These are phyloP conservation scores for Eupelmus urozonus DNA, from an alignment of 2,888 invertebrate species.

Conservation along the genomic window DNA sequence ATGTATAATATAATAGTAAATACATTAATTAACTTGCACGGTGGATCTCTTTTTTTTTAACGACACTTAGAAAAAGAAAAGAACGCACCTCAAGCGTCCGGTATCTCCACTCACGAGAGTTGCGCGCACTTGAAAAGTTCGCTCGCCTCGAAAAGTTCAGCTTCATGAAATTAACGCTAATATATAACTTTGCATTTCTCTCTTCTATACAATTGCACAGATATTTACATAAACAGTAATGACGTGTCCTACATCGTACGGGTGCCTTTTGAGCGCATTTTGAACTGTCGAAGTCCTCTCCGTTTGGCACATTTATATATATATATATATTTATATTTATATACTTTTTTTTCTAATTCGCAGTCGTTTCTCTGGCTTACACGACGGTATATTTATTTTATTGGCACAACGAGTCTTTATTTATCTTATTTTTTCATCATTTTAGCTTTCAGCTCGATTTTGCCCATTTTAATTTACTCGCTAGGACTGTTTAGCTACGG, in stretches of 20 bases:
- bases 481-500: slow-evolving; percentile 40
- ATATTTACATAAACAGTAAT: slow-evolving; percentile 76
- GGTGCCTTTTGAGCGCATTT: slow-evolving; percentile 72
- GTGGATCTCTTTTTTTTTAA: slow-evolving; percentile 18
- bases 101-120: slow-evolving; percentile 2
- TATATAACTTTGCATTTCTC: slow-evolving; percentile 63
- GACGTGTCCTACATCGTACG: slow-evolving; percentile 68
- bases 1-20: slow-evolving; percentile 39
- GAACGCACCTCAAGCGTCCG: background rate
- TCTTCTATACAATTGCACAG: slow-evolving; percentile 76
- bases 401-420: slow-evolving; percentile 59
- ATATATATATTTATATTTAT: slow-evolving; percentile 35
- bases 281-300: slow-evolving; percentile 63
- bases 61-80: background rate
- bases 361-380: slow-evolving; percentile 56
- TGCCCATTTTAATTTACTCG: slow-evolving; percentile 38
- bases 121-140: slow-evolving; percentile 39
- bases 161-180: slow-evolving; percentile 49
- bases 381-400: slow-evolving; percentile 56
- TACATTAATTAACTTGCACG: slow-evolving; percentile 34
- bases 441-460: slow-evolving; percentile 43
- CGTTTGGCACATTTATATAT: slow-evolving; percentile 69
- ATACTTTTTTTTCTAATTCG: slow-evolving; percentile 56
- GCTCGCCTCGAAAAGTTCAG: slow-evolving; percentile 24
- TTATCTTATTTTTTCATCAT: slow-evolving; percentile 47